Evolutionary conservation across 2,113 vertebrate species (phyloP).

Genomic region (Aspidoscelis tigris): DNA sequence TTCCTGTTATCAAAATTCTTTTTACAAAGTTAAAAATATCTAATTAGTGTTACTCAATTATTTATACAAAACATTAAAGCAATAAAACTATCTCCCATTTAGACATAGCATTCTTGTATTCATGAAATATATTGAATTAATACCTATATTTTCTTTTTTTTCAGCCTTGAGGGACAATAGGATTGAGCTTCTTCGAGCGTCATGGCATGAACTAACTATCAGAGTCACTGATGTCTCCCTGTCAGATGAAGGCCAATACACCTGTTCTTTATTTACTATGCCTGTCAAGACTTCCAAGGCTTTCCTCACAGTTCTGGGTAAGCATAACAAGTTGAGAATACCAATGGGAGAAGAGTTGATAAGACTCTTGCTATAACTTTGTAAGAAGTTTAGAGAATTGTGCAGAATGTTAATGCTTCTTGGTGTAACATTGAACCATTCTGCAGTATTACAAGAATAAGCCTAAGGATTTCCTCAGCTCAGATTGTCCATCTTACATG

Average conservation of each 20-base stretch:
- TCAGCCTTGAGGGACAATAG: constrained; percentile 95
- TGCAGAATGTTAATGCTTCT: constrained; percentile 18
- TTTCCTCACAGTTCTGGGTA: constrained; percentile 95
- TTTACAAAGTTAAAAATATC: no score
- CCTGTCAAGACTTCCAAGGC: constrained; percentile 98
- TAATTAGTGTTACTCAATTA: no score
- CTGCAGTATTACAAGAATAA: background rate
- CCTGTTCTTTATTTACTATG: constrained; percentile 99
- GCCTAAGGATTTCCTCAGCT: background rate
- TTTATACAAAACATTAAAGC: no score
- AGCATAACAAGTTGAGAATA: constrained; percentile 57
- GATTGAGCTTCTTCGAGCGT: constrained; percentile 93
- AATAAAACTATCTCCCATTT: background rate
- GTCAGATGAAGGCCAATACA: constrained; percentile 96
- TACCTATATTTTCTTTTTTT: constrained; percentile 44
- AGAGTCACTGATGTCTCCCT: constrained; percentile 91
- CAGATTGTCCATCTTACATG: no score
- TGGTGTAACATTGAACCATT: background rate
- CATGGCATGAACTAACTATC: constrained; percentile 95
- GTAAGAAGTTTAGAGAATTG: constrained; percentile 27
- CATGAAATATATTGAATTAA: background rate
- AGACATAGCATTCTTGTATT: background rate
- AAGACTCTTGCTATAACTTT: constrained; percentile 19
- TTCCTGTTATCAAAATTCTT: background rate
- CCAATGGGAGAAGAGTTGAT: background rate